A percentile compares a stretch with the other conserved stretches of the same genome.
Conservation (phyloP, 1,140 invertebrate species). For the Drosophila lacteicornis region DNA sequence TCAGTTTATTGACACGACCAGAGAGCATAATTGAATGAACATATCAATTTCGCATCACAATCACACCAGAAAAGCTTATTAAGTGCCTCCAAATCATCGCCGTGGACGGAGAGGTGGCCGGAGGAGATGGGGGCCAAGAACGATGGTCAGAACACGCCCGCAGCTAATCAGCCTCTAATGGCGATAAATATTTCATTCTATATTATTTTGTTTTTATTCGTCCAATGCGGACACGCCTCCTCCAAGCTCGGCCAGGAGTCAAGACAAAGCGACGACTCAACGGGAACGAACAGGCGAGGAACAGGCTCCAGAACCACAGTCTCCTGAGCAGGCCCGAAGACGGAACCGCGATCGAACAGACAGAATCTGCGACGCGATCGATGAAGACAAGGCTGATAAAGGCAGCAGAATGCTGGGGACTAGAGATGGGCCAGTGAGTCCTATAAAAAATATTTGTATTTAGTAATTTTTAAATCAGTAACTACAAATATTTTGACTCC, state of each 20-base stretch:
- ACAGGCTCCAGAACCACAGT: slow-evolving; percentile 29
- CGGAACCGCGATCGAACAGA: slow-evolving; percentile 30
- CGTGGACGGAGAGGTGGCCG: neutral
- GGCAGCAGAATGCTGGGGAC: neutral
- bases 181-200: slow-evolving; percentile 81
- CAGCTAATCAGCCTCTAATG: slow-evolving; percentile 82
- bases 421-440: slow-evolving; percentile 18
- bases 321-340: slow-evolving; percentile 6
- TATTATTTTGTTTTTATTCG: slow-evolving; percentile 65
- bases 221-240: slow-evolving; percentile 41
- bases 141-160: slow-evolving; percentile 58
- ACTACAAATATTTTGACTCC: neutral
- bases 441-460: no score
- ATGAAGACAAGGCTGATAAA: slow-evolving; percentile 65
- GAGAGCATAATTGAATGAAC: slow-evolving; percentile 72
- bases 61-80: slow-evolving; percentile 67
- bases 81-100: slow-evolving; percentile 47
- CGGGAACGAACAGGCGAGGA: slow-evolving; percentile 20
- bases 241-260: slow-evolving; percentile 25
- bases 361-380: slow-evolving; percentile 63
- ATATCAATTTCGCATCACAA: slow-evolving; percentile 78
- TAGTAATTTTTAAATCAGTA: neutral
- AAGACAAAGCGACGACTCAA: slow-evolving; percentile 56
- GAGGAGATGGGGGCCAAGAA: slow-evolving; percentile 4
- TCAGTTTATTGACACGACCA: slow-evolving; percentile 74